Base-by-base conservation (phyloP, 2,113 vertebrate species). In the Hiodon tergisus region DNA sequence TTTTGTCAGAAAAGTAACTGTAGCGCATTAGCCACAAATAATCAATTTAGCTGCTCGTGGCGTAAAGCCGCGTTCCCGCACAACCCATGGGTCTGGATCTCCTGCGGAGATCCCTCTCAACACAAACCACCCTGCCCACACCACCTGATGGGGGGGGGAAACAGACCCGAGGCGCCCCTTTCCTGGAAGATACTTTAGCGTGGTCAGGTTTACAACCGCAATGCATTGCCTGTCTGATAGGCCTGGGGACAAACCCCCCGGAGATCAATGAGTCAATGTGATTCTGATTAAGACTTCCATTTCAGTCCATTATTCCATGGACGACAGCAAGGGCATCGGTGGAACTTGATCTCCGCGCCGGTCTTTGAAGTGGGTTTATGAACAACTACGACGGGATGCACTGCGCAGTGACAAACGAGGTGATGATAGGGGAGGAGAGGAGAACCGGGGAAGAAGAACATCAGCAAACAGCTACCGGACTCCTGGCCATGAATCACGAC, bases 331-430 rank as follows among this genome's bases (percentile, higher is more conserved):
- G 62, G 69, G 74, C 63, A 17, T 7, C 13, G 67, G 69, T 58
- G 80, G 81, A 85, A 86, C 77, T 62, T 76, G 80, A 89, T 91
- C 81, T 77, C 82, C 78, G 81, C 69, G 71, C 79, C 75, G 48
- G 84, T 78, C 87, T 94, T 91, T 94, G 88, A 94, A 93, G 88
- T 92, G 81, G 79, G 77, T 90, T 88, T 88, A 87, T 87, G 86
- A 83, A 86, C 77, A 73, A 74, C 14, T 7, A 74, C 53, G 69
- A 73, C 75, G 67, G 4, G 13, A 81, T 71, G 78, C 50, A 7
- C 85, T 73, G 83, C 78, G 75, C 79, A 82, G 89, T 88, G 89
- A 92, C 87, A 89, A 91, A 92, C 83, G 88, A 90, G 87, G 88
- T 89, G 89, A 91, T 85, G 88, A 94, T 79, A 86, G 83, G 82